Evolutionary conservation across 2,113 vertebrate genomes (phyloP), one percentile per base, ranked within the genome.

Genomic region (Pithys albifrons): DNA sequence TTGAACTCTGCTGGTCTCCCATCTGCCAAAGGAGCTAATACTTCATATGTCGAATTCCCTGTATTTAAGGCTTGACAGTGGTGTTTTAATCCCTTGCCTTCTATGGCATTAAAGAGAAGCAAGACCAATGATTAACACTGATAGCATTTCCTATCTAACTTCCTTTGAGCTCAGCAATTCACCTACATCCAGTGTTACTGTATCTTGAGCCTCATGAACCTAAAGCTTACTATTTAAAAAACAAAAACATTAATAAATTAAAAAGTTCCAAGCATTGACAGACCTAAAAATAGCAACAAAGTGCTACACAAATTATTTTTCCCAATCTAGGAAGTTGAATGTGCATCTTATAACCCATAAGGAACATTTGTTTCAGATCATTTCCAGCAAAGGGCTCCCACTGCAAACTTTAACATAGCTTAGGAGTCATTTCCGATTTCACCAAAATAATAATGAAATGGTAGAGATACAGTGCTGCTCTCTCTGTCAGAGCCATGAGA

Each of bases 1-100:
- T 94, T 95, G 86, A 96, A 92, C 71, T 94, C 90, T 92, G 84
- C 81, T 89, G 71, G 83, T 96, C 72, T 96, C 51, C 81, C 52
- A 49, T 86, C 83, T 95, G 73, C 92, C 57, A 91, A 95, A 95
- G 75, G 43, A 96, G 85, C 85, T 96, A 85, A 95, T 93, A 48
- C 70, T 91, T 91, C 62, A 15, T 82, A 75, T 78, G 49, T 93
- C 71, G 94, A 84, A 96, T 93, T 93, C 81, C n/a, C 5, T 27
- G 69, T 87, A 92, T 91, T 95, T 91, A 84, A 88, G 43, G 61
- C 83, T 94, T 93, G 66, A 76, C 69, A 82, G 92, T 88, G 69
- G 88, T 71, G 89, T 89, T 96, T 95, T 93, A 97, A 97, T 97
- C 88, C 77, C 83, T 88, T 84, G 59, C 88, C 82, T 93, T 95